Conservation (phyloP, 2,797 vertebrate genomes). For the Phoxinus dragarum region DNA sequence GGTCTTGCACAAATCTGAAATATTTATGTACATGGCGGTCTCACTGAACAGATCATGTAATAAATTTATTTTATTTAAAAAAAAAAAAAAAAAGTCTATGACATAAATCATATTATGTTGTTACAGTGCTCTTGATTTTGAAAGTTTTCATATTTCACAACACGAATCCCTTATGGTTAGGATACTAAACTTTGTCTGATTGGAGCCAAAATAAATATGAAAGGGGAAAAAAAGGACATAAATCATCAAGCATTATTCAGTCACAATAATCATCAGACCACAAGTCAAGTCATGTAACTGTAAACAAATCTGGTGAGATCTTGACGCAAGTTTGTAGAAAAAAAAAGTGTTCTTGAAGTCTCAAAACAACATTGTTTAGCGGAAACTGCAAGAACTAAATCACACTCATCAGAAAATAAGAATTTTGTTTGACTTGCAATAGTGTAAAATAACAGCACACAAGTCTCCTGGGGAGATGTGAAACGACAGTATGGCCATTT, state of each 20-base stretch:
- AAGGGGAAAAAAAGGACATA: neutral
- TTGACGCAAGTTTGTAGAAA: constrained; percentile 21
- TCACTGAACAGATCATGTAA: neutral
- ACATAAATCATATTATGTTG: neutral
- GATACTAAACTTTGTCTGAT: neutral
- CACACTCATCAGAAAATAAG: neutral
- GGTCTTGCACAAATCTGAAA: neutral
- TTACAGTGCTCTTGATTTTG: neutral
- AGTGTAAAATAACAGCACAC: constrained; percentile 28
- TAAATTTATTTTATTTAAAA: neutral
- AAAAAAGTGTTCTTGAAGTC: neutral
- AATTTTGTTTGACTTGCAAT: constrained; percentile 34
- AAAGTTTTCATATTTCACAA: neutral
- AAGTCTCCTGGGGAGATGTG: constrained; percentile 30
- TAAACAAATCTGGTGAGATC: constrained; percentile 28
- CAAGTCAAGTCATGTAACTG: constrained; percentile 26
- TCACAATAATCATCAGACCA: constrained; percentile 20
- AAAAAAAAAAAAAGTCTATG: too few species aligned
- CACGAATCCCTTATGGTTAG: neutral
- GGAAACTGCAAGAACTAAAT: constrained; percentile 26
- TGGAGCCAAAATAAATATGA: neutral
- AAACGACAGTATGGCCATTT: constrained; percentile 29
- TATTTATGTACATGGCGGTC: neutral
- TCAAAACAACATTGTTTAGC: constrained; percentile 8
- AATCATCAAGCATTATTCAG: constrained; percentile 24